Evolutionary conservation across 2,113 vertebrate species (phyloP).

Genomic region (Ia io): DNA sequence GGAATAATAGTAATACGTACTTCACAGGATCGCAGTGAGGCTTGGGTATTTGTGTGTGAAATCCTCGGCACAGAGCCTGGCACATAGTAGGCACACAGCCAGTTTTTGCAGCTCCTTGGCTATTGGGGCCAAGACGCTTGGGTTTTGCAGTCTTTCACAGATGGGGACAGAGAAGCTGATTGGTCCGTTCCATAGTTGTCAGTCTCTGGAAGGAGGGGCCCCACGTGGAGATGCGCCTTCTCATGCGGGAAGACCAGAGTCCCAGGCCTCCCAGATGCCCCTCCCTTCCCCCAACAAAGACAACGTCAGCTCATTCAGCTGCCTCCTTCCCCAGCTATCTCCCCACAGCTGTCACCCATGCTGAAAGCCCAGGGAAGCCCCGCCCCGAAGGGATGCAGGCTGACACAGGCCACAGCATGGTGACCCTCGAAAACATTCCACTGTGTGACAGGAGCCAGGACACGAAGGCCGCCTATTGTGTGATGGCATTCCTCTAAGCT

Average conservation of each 20-base stretch:
- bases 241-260: neutral
- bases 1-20: neutral
- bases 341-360: neutral
- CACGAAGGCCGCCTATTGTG: neutral
- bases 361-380: neutral
- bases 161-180: neutral
- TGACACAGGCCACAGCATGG: rapidly evolving
- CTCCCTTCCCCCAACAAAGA: neutral
- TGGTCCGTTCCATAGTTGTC: neutral
- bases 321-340: neutral
- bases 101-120: neutral
- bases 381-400: neutral
- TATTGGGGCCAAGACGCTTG: neutral
- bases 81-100: neutral
- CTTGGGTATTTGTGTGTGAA: neutral
- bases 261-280: neutral
- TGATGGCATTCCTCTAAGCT: neutral
- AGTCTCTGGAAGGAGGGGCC: neutral
- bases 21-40: neutral
- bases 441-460: neutral
- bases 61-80: neutral
- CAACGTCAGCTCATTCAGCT: neutral
- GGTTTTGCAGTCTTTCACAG: neutral
- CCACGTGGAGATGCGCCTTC: neutral
- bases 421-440: neutral